Evolutionary conservation across 1,140 invertebrate species (phyloP), one percentile per base, ranked within the genome.

Genomic region (Caerostris extrusa): DNA sequence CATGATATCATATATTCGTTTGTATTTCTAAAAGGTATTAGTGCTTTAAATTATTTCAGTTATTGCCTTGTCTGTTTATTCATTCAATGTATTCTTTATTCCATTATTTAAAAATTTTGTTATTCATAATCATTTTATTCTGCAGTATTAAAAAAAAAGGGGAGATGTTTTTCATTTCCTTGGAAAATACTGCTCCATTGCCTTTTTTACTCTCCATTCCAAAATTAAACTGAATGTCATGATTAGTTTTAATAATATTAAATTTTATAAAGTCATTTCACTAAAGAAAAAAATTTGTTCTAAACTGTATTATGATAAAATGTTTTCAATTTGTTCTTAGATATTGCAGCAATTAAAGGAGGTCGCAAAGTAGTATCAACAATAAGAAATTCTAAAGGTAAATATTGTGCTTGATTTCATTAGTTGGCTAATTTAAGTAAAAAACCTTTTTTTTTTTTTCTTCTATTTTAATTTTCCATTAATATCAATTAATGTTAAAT

Each of bases 271-370:
- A 10, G 14, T 57, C 14, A 56, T 85, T 58, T 85, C 10, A 12
- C 53, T 5, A 10, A 10, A 17, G 10, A 14, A 7, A 12, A 14
- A 7, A 12, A 14, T 7, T 7, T 12, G 8, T 88, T 19, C 61
- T 61, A 6, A 3, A 58, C 34, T 17, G 19, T 82, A 3, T 0
- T n/a, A 12, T 14, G 8, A 7, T 56, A 19, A 58, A 81, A 58
- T 81, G 4, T 56, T 50, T 85, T 55, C 19, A 58, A 7, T 85
- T 10, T 34, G 12, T 17, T 19, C 60, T 34, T 87, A 93, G 91
- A 93, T 87, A 56, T 83, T 6, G 87, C 83, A 71, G 83, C 82
- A 50, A 86, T 93, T 19, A 93, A 87, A 93, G 91, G 91, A 58
- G 91, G 91, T 17, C 60, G 91, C 34, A 93, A 93, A 93, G 12